Base-by-base conservation (phyloP, 2,797 vertebrate genomes). In the Hybognathus amarus region DNA sequence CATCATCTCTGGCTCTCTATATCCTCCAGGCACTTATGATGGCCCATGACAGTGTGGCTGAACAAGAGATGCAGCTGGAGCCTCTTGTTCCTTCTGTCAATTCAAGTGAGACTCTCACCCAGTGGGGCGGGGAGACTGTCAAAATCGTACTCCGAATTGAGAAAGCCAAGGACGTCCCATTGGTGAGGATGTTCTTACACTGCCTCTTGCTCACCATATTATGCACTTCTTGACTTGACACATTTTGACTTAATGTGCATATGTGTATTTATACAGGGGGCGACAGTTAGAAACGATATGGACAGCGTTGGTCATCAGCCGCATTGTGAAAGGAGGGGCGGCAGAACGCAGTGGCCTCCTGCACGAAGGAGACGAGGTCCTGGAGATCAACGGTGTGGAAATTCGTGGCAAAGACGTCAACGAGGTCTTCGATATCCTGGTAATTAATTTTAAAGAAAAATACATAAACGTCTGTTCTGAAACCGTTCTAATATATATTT, bases 401-500 rank as follows among this genome's bases (percentile, higher is more conserved):
- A 99, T 99, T 87, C 93, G 97, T 85, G 98, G 98, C 27, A 99
- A 98, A 90, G 98, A 99, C 64, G 98, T 99, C 91, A 99, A 99
- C 91, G 97, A 99, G 85, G 98, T 99, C 87, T 99, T 99, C 90
- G 98, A 99, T 88, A 96, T 99, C 85, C 91, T 99, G 92, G 98
- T 99, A 87, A 95, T 38, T 75, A 0, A 17, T 30, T 27, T 71
- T 71, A 71, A 30, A 10, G 24, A 30, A 47, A 15, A 20, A 54
- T 5, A 5, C 2, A 5, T 12, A 15, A 5, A 17, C 30, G 42
- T 30, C 17, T 71, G 24, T 71, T 27, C 1, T 30, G 1, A 70
- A 70, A 45, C n/a, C 13, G 6, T 22, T 9, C 18, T 9, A 59
- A 61, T n/a, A 8, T 40, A 0, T 33, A 0, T 30, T 61, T 27